Evolutionary conservation across 1,140 invertebrate genomes (phyloP).

Genomic region (Tribolium madens): DNA sequence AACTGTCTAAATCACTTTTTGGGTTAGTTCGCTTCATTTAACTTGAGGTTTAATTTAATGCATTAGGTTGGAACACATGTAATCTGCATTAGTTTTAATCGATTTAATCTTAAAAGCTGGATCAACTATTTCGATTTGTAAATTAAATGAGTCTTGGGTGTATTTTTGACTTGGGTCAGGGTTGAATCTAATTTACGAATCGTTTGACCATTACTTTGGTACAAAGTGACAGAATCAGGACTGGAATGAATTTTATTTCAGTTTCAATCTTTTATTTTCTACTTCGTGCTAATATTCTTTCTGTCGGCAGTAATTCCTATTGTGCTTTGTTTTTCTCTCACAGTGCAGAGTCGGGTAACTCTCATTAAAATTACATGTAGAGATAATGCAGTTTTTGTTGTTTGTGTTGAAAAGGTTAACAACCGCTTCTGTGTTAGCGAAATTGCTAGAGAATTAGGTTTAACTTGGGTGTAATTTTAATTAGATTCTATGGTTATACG

Average conservation of each 20-base stretch:
- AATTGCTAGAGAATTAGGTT: conserved; percentile 44
- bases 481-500: conserved; percentile 44
- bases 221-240: neutral
- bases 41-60: neutral
- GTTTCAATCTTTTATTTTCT: conserved; percentile 50
- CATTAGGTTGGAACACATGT: neutral
- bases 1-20: too few relatives aligned
- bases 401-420: conserved; percentile 36
- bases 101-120: neutral
- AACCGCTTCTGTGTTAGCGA: conserved; percentile 16
- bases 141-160: too few relatives aligned
- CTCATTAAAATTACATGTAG: conserved; percentile 38
- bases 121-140: too few relatives aligned
- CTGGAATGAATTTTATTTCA: conserved; percentile 33
- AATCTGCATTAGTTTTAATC: neutral
- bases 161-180: neutral
- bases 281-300: conserved; percentile 44
- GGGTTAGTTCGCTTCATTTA: neutral
- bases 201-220: too few relatives aligned
- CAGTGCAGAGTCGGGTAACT: conserved; percentile 7
- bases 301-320: conserved; percentile 45
- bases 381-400: conserved; percentile 47
- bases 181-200: neutral
- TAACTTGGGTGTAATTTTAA: conserved; percentile 43
- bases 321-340: conserved; percentile 49